Base-by-base conservation (phyloP, 1,140 invertebrate species). In the Drosophila murphyi region DNA sequence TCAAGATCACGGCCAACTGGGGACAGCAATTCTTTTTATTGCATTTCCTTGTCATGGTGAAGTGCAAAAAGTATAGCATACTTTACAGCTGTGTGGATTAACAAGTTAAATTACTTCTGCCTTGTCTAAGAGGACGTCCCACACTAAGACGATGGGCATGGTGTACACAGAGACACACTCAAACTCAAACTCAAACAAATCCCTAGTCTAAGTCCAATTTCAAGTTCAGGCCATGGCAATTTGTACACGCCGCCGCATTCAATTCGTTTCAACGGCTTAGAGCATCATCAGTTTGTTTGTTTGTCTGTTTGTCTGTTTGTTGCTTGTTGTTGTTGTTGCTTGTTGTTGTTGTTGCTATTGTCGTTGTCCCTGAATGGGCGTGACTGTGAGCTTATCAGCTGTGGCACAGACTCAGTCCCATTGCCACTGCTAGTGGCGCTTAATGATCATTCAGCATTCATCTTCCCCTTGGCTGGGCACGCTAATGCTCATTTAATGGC, bases 401-500 rank as follows among this genome's bases (percentile, higher is more conserved):
- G 65, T 35, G 28, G 31, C 50, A 31, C 80, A 83, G 72, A 63
- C 62, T 43, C n/a, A 51, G 60, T 6, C 37, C n/a, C 47, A 43
- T 7, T n/a, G 7, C 39, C 20, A 20, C 20, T 20, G 20, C 20
- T 20, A 12, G 20, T 29, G 28, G 35, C 29, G 12, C 8, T 6
- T 43, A 50, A 69, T 68, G 56, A 69, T 73, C 71, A 73, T 59
- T 35, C 4, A 7, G 29, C 52, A 57, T 20, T 57, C 74, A 60
- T 62, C 57, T 78, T 59, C 51, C 41, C 29, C 68, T 47, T 28
- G n/a, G 10, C 37, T 28, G n/a, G 6, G 39, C 55, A 1, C 45
- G 55, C 72, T 87, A 77, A 87, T 88, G 83, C 55, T 45, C 63
- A 54, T 87, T 87, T 87, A 88, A 87, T 87, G 73, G 79, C 69